Evolutionary conservation across 1,140 invertebrate genomes (phyloP), one percentile per base, ranked within the genome.

Genomic region (Zaprionus tsacasi): DNA sequence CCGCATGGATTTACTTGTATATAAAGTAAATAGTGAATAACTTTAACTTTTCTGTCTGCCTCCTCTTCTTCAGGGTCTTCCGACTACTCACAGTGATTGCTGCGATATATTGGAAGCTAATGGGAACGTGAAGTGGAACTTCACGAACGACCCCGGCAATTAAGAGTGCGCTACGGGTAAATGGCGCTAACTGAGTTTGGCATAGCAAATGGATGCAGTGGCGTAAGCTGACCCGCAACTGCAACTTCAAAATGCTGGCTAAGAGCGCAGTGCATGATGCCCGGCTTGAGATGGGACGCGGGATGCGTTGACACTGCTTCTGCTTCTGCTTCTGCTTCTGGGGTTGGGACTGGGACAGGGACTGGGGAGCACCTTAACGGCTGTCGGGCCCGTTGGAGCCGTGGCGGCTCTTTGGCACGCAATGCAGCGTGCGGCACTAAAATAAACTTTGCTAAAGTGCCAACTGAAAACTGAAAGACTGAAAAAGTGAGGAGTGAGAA

Each of bases 391-490:
- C 12, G 17, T 21, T 21, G 21, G 21, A 21, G 21, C 40, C n/a
- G 2, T 43, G 61, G 56, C 58, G 50, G 48, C 76, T 64, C 50
- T 64, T 74, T 86, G 81, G 70, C 79, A 82, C 77, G 83, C 79
- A 88, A 79, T 78, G 73, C 76, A 69, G 75, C 78, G 70, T 74
- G 70, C 56, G 21, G 58, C 61, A 76, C 77, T 72, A 63, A 79
- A 76, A 72, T 76, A 79, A 87, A 87, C 86, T 76, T 87, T 74
- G 69, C 65, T 50, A 80, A 82, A 80, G 77, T 70, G 60, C 57
- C 64, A 66, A 50, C 38, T 60, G 38, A 30, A 64, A 74, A 54
- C 48, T 35, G 59, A 76, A 76, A 45, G 58, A 71, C 25, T 54
- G 43, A 40, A 21, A 43, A n/a, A 64, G 57, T 43, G 17, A 54